Evolutionary conservation across 2,797 vertebrate species (phyloP).

Genomic region (Alca torda): DNA sequence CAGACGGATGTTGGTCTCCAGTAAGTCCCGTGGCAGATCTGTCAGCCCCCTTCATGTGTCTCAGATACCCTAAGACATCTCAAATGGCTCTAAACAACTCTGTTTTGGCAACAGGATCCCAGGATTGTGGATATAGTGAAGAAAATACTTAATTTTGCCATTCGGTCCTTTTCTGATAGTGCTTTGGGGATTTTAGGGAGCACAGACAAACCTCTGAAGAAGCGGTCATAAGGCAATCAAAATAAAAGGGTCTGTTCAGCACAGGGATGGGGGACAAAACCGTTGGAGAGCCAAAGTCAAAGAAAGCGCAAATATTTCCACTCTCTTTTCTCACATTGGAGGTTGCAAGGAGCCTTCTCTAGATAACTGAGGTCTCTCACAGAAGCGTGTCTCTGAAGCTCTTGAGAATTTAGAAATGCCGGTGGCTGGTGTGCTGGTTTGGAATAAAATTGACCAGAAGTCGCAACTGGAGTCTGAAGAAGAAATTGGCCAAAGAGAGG

Average conservation of each 20-base stretch:
- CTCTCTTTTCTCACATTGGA: background rate
- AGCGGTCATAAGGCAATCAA: background rate
- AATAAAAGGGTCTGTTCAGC: background rate
- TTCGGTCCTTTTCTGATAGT: background rate
- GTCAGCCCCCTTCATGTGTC: background rate
- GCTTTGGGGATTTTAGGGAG: background rate
- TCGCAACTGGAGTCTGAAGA: background rate
- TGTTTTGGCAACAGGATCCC: background rate
- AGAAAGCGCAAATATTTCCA: background rate
- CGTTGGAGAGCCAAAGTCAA: background rate
- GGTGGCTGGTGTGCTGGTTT: accelerated
- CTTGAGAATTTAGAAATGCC: background rate
- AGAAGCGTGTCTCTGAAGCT: background rate
- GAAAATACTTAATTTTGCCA: background rate
- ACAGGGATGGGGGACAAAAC: background rate
- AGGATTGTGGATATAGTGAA: background rate
- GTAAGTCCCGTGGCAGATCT: background rate
- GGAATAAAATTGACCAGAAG: background rate
- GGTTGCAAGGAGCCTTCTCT: background rate
- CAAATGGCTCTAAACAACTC: background rate
- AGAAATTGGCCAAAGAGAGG: background rate
- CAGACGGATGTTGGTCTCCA: background rate
- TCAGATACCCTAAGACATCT: background rate
- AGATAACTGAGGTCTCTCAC: background rate
- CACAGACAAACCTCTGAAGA: background rate